These are phyloP conservation scores for Sylvietta virens DNA, from an alignment of 2,113 vertebrate genomes.

Conservation along the genomic window DNA sequence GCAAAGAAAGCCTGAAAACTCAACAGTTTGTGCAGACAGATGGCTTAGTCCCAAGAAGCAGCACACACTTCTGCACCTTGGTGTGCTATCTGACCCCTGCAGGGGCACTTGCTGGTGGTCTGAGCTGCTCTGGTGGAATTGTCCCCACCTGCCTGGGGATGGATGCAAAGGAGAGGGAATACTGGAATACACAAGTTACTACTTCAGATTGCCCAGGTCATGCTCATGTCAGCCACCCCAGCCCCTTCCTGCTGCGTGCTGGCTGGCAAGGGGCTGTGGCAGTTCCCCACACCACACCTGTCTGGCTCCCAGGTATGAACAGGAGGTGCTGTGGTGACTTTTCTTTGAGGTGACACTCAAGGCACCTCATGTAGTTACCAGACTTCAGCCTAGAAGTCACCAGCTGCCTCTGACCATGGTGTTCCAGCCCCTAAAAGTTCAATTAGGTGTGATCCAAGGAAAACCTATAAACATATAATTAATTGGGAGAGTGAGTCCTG, in stretches of 20 bases:
- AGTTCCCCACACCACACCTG: not conserved
- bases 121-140: not conserved
- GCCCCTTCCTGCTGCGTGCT: accelerated
- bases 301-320: not conserved
- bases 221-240: accelerated
- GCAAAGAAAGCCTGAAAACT: not conserved
- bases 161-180: not conserved
- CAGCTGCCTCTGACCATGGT: not conserved
- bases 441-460: not conserved
- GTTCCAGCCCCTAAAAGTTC: not conserved
- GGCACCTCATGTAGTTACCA: not conserved
- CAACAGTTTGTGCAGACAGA: not conserved
- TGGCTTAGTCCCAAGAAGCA: not conserved
- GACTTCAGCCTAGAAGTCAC: not conserved
- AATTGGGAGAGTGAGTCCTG: not conserved
- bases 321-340: not conserved
- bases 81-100: not conserved
- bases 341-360: not conserved
- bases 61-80: not conserved
- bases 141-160: not conserved
- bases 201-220: not conserved
- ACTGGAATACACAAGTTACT: not conserved
- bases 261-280: not conserved
- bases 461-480: not conserved
- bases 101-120: not conserved